Conservation (phyloP, 2,113 vertebrate species). For the Anser brachyrhynchus region DNA sequence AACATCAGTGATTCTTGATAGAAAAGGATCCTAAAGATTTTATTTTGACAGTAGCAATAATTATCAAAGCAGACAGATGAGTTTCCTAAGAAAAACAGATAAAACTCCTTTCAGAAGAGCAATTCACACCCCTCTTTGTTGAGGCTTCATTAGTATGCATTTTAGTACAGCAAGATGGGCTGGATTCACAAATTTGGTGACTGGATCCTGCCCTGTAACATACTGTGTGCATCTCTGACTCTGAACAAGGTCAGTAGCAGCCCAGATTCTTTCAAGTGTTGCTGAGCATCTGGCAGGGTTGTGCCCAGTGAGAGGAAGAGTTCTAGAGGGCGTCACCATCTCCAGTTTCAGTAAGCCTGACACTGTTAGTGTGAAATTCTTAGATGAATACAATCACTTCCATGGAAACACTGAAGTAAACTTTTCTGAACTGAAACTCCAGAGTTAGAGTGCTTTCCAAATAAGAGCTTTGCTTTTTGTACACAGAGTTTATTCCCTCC, state of each 20-base stretch:
- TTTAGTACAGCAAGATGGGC: neutral
- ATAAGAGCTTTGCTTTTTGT: neutral
- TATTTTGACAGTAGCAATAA: neutral
- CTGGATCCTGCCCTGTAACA: neutral
- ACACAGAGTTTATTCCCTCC: neutral
- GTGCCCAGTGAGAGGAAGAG: neutral
- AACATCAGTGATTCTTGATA: neutral
- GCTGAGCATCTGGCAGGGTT: neutral
- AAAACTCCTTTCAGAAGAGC: constrained; percentile 9
- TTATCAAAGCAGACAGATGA: constrained; percentile 8
- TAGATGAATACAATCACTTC: neutral
- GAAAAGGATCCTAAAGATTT: neutral
- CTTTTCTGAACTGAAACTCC: neutral
- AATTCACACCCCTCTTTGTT: neutral
- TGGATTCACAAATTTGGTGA: neutral
- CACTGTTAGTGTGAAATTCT: neutral
- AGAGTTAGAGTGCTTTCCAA: neutral
- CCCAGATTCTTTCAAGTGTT: neutral
- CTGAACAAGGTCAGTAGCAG: neutral
- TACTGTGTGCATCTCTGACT: neutral
- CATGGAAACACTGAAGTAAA: neutral
- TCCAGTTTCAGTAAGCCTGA: neutral
- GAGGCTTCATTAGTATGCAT: neutral
- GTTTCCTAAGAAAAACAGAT: neutral
- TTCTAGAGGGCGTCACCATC: neutral